Evolutionary conservation across 2,888 invertebrate species (phyloP), one percentile per base, ranked within the genome.

Genomic region (Vesta saturnalis): DNA sequence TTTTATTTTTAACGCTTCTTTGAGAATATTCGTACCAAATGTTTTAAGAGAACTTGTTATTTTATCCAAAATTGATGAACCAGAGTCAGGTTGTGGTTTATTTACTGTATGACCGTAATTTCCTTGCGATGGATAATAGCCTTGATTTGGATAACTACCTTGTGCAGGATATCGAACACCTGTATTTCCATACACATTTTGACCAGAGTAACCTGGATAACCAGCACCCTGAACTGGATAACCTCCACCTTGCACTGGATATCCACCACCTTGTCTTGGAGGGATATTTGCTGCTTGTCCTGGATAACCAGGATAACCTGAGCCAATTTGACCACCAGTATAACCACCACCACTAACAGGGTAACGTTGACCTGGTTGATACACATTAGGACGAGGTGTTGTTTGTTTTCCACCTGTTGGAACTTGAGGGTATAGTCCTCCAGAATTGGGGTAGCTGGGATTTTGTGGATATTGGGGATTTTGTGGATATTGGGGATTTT

Each of bases 11-110:
- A 83, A 70, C 54, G 82, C 80, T 67, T 82, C 80, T 76, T 81
- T 82, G 52, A 84, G 75, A 64, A 83, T 70, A 72, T 81, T 79
- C 77, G 81, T 83, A 84, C 84, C 84, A 77, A 82, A 78, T 47
- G 75, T 78, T 74, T 83, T 83, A 21, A 84, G 73, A 2, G 80
- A 78, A 47, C 78, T 77, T n/a, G 78, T 79, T n/a, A 83, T 71
- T 67, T 78, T 79, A 65, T 83, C 83, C 3, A 80, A 76, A 12
- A 80, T 62, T 8, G 79, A 39, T 10, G 39, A 39, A n/a, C 39
- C 80, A 6, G 77, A 76, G 39, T 77, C 78, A n/a, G 70, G 57
- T 72, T 70, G 19, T 74, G 73, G 16, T 71, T 68, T 60, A 64
- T 60, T 35, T 71, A 47, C 60, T 61, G 58, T 61, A 8, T 49